These are phyloP conservation scores for Spodoptera picta DNA, from an alignment of 2,888 invertebrate species.

Conservation along the genomic window DNA sequence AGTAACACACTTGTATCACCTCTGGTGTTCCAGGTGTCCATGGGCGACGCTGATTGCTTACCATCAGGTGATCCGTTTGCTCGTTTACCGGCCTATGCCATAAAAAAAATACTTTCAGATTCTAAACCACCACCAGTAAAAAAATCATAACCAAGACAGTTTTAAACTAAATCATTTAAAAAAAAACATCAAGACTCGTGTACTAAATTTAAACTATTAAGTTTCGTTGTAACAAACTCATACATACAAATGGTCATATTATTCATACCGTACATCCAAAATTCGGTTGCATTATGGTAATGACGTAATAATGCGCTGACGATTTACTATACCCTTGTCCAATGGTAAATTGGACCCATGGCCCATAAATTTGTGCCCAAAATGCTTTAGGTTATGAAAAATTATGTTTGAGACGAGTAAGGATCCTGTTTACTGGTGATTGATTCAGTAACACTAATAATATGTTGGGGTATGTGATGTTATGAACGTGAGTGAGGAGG, in stretches of 20 bases:
- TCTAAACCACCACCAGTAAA: too few relatives aligned
- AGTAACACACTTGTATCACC: too few relatives aligned
- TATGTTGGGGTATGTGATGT: conserved; percentile 10
- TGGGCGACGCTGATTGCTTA: too few relatives aligned
- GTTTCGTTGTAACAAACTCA: conserved; percentile 55
- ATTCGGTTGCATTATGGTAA: conserved; percentile 83
- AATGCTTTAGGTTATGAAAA: conserved; percentile 55
- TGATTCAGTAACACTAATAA: conserved; percentile 40
- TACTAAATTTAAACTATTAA: conserved; percentile 43
- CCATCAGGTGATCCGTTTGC: too few relatives aligned
- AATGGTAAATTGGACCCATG: conserved; percentile 64
- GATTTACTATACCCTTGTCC: conserved; percentile 67
- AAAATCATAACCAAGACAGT: too few relatives aligned
- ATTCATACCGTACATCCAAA: conserved; percentile 69
- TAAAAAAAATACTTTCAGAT: neutral
- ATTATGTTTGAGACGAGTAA: conserved; percentile 60
- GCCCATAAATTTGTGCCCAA: conserved; percentile 57
- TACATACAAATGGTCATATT: conserved; percentile 74
- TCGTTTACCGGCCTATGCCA: neutral
- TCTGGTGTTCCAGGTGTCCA: too few relatives aligned
- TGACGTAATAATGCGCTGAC: conserved; percentile 80
- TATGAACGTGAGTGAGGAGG: conserved; percentile 13
- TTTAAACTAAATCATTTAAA: neutral
- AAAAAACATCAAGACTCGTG: conserved; percentile 23
- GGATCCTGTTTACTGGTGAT: conserved; percentile 47